Base-by-base conservation (phyloP, 2,113 vertebrate species). In the Bolborhynchus lineola region DNA sequence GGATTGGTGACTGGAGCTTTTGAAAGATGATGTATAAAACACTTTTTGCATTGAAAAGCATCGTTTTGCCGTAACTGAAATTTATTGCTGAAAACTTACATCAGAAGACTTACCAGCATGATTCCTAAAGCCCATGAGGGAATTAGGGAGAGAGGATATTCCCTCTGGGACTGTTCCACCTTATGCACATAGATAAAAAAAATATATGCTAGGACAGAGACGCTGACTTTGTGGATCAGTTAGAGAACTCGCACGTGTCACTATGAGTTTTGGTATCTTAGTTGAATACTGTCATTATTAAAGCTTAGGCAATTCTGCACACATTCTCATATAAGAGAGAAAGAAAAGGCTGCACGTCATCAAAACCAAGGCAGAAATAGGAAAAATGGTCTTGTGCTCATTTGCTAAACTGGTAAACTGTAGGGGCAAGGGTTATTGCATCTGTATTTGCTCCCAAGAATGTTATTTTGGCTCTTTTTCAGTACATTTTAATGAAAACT, bases 181-280 rank as follows among this genome's bases (percentile, higher is more conserved):
- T 89, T 28, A 52, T 5, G 11, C 15, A 52, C 10, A 37, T 4
- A 20, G 6, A 42, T 5, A 37, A 49, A 33, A 31, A 67, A 91
- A 88, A 46, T 65, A 65, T n/a, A 84, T 70, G 25, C 11, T 69
- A 57, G 47, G 74, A 44, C n/a, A 80, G 49, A 64, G 28, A 80
- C 37, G 41, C 8, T 52, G 67, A n/a, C 53, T 72, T 41, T 47
- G 46, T 29, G 10, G 31, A 53, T 59, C 10, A 52, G 11, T 24
- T 42, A 59, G 26, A 82, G 46, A 15, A 47, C 35, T 64, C 3
- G 1, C 2, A 10, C 0, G 3, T 20, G 9, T 33, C 6, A 1
- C 2, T 84, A 69, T 18, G 13, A 74, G 57, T 35, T 4, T 11
- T 49, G 46, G 24, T 67, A 50, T 76, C 47, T 72, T 60, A 57